Conservation (phyloP, 2,113 vertebrate genomes). For the Fulmarus glacialis region DNA sequence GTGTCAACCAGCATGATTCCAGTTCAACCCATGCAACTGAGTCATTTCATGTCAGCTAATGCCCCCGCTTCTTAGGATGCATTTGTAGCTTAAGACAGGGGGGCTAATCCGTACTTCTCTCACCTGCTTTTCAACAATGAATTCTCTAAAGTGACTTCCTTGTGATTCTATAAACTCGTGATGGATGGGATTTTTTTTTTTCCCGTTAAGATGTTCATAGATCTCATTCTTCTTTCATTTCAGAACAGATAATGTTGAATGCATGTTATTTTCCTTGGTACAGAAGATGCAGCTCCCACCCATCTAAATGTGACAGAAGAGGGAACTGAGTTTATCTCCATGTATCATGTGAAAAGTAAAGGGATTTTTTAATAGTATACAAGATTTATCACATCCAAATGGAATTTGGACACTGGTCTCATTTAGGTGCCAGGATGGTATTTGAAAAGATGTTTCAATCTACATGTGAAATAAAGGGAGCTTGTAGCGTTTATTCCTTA, state of each 20-base stretch:
- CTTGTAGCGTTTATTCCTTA: neutral
- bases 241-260: neutral
- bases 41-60: neutral
- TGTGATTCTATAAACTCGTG: rapidly evolving
- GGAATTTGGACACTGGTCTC: neutral
- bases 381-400: neutral
- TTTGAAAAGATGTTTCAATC: neutral
- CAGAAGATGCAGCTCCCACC: neutral
- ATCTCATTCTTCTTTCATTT: neutral
- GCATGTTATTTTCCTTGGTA: rapidly evolving
- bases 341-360: neutral
- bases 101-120: neutral
- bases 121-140: neutral
- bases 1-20: neutral
- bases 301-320: neutral
- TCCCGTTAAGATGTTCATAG: neutral
- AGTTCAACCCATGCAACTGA: too few species aligned
- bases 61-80: neutral
- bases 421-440: neutral
- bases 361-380: neutral
- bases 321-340: neutral
- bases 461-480: neutral
- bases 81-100: neutral
- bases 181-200: neutral
- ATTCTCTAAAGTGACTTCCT: neutral